Evolutionary conservation across 2,888 invertebrate species (phyloP).

Genomic region (Eupeodes luniger): DNA sequence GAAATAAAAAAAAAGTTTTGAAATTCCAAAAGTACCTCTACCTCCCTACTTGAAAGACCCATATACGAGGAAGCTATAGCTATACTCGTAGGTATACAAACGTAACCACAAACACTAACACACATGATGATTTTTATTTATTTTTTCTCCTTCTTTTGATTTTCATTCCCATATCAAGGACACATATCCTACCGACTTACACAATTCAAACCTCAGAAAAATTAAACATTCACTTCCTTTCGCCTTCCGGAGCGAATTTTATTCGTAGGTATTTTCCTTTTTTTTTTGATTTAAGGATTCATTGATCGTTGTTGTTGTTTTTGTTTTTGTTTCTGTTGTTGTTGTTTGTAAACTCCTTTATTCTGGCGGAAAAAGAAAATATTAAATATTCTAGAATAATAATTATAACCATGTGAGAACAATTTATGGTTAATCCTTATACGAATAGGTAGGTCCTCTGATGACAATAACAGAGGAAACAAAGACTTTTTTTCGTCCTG

Average conservation of each 20-base stretch:
- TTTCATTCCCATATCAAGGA: conserved; percentile 8
- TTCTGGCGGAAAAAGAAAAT: background rate
- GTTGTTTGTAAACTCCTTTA: background rate
- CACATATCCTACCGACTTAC: background rate
- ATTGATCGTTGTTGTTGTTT: conserved; percentile 5
- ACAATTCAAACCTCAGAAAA: conserved; percentile 6
- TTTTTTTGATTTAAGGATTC: conserved; percentile 24
- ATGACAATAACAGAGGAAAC: conserved; percentile 7
- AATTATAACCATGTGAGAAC: conserved; percentile 30
- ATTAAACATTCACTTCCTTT: conserved; percentile 16
- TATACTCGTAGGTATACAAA: too few relatives aligned
- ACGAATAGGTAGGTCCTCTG: too few relatives aligned
- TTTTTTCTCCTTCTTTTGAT: conserved; percentile 2
- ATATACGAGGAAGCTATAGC: too few relatives aligned
- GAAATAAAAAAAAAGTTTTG: background rate
- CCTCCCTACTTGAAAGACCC: too few relatives aligned
- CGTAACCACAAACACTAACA: conserved; percentile 26
- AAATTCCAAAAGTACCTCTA: background rate
- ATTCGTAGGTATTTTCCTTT: background rate
- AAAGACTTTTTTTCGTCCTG: background rate
- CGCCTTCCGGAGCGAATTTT: background rate
- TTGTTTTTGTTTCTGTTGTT: background rate
- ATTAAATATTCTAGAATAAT: background rate
- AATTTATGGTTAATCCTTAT: conserved; percentile 25
- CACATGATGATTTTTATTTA: background rate